Evolutionary conservation across 2,888 invertebrate species (phyloP).

Genomic region (Oscheius sp.): DNA sequence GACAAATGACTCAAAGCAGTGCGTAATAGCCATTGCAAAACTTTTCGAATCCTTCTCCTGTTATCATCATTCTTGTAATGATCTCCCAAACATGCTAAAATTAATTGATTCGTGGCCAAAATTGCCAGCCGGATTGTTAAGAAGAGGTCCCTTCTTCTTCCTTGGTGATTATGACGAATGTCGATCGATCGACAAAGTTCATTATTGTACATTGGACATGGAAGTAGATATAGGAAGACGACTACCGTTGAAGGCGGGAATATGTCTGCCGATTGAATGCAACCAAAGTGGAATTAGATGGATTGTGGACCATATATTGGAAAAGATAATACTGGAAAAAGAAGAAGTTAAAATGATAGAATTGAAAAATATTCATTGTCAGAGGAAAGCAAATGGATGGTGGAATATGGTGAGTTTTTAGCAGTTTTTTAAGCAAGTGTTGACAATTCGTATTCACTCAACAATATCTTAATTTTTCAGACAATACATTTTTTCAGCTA

Average conservation of each 20-base stretch:
- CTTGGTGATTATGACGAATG: constrained; percentile 55
- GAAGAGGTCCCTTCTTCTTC: constrained; percentile 55
- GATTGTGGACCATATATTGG: background rate
- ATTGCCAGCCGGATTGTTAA: constrained; percentile 39
- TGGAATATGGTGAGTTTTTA: background rate
- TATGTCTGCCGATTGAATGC: background rate
- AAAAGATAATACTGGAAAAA: background rate
- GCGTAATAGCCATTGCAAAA: background rate
- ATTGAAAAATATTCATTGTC: background rate
- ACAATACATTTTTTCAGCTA: background rate
- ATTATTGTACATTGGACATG: constrained; percentile 6
- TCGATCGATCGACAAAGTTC: background rate
- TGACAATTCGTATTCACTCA: background rate
- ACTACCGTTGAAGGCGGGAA: background rate
- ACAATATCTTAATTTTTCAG: background rate
- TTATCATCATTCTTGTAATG: background rate
- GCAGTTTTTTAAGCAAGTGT: too few species aligned
- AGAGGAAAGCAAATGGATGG: background rate
- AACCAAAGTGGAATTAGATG: background rate
- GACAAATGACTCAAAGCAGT: background rate
- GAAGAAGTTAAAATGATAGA: background rate
- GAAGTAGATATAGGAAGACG: background rate
- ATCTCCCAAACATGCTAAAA: background rate
- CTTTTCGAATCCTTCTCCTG: background rate
- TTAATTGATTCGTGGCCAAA: constrained; percentile 46